phyloP scores from a whole-genome alignment of 2,113 vertebrate species.

The Burhinus oedicnemus region DNA sequence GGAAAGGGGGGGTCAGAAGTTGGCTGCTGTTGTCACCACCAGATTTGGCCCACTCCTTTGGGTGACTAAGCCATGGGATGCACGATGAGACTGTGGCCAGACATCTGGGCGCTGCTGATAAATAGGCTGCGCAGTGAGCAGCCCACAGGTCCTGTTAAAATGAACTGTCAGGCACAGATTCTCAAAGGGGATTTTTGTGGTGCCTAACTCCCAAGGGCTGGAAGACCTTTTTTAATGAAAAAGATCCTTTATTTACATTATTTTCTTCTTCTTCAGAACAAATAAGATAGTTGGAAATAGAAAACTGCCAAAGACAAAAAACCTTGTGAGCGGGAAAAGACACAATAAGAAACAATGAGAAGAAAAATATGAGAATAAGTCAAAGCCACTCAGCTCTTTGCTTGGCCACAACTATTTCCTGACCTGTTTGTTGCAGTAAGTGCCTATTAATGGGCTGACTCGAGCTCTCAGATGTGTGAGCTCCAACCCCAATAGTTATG shows the following conservation, averaged over 20 bases:
- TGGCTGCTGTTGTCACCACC: background rate
- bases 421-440: conserved; percentile 39
- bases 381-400: conserved; percentile 20
- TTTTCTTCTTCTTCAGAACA: background rate
- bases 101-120: background rate
- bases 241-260: background rate
- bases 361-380: background rate
- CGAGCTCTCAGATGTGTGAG: background rate
- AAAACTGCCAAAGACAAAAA: background rate
- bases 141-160: background rate
- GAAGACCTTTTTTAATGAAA: background rate
- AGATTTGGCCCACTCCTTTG: background rate
- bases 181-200: background rate
- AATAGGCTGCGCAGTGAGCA: background rate
- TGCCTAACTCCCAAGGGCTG: background rate
- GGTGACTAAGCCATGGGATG: background rate
- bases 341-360: background rate
- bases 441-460: background rate
- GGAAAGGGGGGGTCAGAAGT: background rate
- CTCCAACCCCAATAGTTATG: background rate
- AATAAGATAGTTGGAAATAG: background rate
- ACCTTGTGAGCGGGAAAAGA: background rate
- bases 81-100: background rate
- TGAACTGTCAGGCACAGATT: accelerated
- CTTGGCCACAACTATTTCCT: conserved; percentile 49